phyloP scores from a whole-genome alignment of 2,113 vertebrate species.

The Bufo gargarizans region DNA sequence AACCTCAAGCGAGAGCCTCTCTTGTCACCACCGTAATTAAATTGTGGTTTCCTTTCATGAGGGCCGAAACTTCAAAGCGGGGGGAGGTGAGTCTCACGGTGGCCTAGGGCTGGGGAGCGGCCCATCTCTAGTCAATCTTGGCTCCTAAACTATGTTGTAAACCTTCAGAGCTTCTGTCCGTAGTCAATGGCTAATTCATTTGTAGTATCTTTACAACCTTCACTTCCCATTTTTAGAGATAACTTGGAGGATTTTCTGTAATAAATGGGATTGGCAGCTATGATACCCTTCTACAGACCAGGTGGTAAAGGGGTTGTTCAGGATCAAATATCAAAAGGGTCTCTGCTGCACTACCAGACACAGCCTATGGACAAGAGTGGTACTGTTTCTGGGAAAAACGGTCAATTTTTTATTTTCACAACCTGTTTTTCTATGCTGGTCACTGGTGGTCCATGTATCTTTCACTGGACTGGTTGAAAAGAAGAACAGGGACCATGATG shows the following conservation, averaged over 20 bases:
- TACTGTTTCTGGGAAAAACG: too few species aligned
- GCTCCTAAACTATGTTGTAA: conserved; percentile 64
- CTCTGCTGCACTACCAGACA: too few species aligned
- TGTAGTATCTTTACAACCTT: background rate
- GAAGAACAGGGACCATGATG: too few species aligned
- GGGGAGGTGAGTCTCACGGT: conserved; percentile 62
- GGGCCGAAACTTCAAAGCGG: conserved; percentile 70
- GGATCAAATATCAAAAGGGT: too few species aligned
- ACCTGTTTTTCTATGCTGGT: too few species aligned
- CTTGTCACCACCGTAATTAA: conserved; percentile 46
- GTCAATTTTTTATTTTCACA: too few species aligned
- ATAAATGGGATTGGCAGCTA: background rate
- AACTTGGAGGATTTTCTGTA: too few species aligned
- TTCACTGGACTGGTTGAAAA: too few species aligned
- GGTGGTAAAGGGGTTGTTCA: too few species aligned
- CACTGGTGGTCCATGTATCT: too few species aligned
- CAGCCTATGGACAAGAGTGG: too few species aligned
- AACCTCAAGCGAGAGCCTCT: background rate
- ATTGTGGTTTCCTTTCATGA: conserved; percentile 58
- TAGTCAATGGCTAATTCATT: conserved; percentile 51
- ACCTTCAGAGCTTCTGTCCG: conserved; percentile 61
- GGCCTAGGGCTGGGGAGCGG: conserved; percentile 81
- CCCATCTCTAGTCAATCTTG: conserved; percentile 68
- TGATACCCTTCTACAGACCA: background rate
- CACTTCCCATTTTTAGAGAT: background rate